A percentile compares a stretch with the other conserved stretches of the same genome.
Conservation (phyloP, 2,113 vertebrate genomes). For the Platichthys stellatus region DNA sequence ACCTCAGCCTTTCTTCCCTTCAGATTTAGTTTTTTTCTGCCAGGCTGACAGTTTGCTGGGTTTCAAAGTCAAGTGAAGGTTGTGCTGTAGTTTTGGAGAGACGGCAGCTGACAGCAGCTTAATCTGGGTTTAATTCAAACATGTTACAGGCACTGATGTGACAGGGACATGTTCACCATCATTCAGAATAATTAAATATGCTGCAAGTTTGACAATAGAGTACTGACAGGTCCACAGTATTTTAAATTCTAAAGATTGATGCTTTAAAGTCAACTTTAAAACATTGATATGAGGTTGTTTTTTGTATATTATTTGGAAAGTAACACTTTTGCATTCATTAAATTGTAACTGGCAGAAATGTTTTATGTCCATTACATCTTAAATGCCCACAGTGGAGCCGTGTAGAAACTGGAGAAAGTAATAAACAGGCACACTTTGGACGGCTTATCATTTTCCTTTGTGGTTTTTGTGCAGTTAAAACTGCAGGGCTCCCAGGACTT, state of each 20-base stretch:
- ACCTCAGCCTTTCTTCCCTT: constrained; percentile 6
- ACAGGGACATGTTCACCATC: neutral
- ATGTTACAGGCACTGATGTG: neutral
- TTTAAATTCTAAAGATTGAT: neutral
- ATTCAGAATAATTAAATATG: neutral
- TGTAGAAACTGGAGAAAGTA: constrained; percentile 4
- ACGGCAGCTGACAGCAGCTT: constrained; percentile 22
- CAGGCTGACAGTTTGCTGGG: constrained; percentile 10
- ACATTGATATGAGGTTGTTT: neutral
- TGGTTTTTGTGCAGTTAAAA: neutral
- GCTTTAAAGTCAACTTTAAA: neutral
- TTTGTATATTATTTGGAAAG: neutral
- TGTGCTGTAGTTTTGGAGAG: neutral
- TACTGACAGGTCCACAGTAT: neutral
- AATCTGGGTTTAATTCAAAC: neutral
- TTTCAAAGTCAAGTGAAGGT: constrained; percentile 51
- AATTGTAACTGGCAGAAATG: neutral
- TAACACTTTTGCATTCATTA: neutral
- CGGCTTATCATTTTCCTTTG: constrained; percentile 1
- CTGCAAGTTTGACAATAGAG: neutral
- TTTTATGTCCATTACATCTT: neutral
- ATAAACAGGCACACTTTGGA: constrained; percentile 3
- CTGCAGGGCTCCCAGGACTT: neutral
- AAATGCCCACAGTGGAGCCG: neutral
- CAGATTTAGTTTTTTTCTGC: neutral